Evolutionary conservation across 2,113 vertebrate species (phyloP).

Genomic region (Alosa alosa): DNA sequence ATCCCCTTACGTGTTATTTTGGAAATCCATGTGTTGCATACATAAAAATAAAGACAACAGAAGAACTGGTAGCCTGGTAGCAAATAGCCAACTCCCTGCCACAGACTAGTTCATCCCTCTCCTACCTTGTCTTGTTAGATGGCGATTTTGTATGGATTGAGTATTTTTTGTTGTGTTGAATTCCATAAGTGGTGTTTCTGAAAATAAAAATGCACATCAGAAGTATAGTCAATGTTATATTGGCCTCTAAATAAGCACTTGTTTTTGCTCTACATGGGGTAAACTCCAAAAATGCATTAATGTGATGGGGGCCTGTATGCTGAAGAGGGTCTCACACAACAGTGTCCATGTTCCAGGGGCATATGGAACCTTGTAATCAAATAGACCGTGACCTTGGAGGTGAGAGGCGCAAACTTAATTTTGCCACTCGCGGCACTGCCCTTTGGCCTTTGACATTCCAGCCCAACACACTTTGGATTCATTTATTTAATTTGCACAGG

Average conservation of each 20-base stretch:
- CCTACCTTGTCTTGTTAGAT: background rate
- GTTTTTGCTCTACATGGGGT: background rate
- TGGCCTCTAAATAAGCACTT: background rate
- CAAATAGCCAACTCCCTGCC: background rate
- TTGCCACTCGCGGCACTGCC: constrained; percentile 61
- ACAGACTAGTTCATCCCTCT: background rate
- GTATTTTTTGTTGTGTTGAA: background rate
- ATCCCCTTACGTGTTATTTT: constrained; percentile 11
- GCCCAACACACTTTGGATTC: constrained; percentile 53
- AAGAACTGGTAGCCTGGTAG: background rate
- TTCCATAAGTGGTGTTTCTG: background rate
- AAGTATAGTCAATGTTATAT: background rate
- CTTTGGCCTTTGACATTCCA: constrained; percentile 66
- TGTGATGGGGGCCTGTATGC: background rate
- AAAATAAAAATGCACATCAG: constrained; percentile 4
- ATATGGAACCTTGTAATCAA: constrained; percentile 61
- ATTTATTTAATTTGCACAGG: constrained; percentile 69
- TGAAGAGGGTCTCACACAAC: constrained; percentile 3
- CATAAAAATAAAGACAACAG: background rate
- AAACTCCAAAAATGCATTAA: background rate
- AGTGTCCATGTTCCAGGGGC: constrained; percentile 47
- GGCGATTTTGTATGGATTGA: background rate
- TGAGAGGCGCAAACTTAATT: constrained; percentile 69
- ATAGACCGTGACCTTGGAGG: constrained; percentile 57
- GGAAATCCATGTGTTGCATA: constrained; percentile 10